Evolutionary conservation across 2,113 vertebrate genomes (phyloP).

Genomic region (Thunnus thynnus): DNA sequence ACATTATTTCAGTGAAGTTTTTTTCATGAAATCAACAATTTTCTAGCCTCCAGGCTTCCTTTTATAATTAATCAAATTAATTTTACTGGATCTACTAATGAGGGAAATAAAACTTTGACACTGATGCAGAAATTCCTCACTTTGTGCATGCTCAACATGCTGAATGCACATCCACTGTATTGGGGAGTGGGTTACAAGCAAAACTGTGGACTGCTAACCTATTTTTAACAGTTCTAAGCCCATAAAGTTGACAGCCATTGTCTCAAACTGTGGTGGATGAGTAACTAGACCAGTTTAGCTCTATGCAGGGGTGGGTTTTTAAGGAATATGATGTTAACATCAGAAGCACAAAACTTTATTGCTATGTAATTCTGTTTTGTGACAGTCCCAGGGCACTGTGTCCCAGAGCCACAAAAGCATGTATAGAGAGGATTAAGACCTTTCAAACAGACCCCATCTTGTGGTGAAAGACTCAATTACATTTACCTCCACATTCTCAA

Average conservation of each 20-base stretch:
- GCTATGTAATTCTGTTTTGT: constrained; percentile 53
- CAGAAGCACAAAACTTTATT: constrained; percentile 26
- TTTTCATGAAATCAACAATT: neutral
- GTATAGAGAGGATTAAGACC: constrained; percentile 36
- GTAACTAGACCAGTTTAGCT: constrained; percentile 14
- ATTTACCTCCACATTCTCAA: constrained; percentile 28
- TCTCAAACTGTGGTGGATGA: constrained; percentile 28
- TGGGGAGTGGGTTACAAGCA: neutral
- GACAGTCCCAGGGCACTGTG: constrained; percentile 33
- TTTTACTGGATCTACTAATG: neutral
- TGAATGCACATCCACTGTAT: neutral
- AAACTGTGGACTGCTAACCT: neutral
- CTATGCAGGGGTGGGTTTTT: constrained; percentile 6
- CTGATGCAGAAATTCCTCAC: neutral
- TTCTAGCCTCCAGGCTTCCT: neutral
- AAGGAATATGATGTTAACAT: constrained; percentile 35
- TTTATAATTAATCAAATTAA: neutral
- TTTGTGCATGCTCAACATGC: neutral
- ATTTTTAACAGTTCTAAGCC: constrained; percentile 16
- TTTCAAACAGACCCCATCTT: constrained; percentile 75
- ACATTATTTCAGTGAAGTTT: no score
- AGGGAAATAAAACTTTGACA: neutral
- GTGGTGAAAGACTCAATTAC: constrained; percentile 77
- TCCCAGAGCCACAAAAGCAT: constrained; percentile 26
- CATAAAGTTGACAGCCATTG: constrained; percentile 6